A percentile compares a stretch with the other conserved stretches of the same genome.
Conservation (phyloP, 2,888 invertebrate species). For the Spicauda simplicius region DNA sequence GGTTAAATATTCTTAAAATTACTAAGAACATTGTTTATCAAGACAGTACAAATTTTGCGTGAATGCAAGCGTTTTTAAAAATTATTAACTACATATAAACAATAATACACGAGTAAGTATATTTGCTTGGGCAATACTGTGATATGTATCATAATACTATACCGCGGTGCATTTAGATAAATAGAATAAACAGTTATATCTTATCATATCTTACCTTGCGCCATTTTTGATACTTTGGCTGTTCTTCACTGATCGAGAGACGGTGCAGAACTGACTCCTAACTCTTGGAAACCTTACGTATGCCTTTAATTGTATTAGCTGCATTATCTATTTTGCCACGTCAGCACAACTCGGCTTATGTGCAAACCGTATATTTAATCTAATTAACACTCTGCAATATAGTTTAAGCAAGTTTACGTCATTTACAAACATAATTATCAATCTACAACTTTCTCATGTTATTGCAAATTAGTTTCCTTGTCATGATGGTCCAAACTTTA, state of each 20-base stretch:
- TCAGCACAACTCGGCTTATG: constrained; percentile 12
- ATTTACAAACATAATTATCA: not conserved
- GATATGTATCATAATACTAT: not conserved
- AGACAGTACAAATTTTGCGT: too few species aligned
- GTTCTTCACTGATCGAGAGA: constrained; percentile 24
- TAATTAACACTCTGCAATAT: constrained; percentile 6
- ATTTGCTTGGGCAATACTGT: not conserved
- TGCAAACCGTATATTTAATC: not conserved
- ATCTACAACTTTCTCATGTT: too few species aligned
- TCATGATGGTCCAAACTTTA: too few species aligned
- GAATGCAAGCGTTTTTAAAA: too few species aligned
- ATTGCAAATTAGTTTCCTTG: too few species aligned
- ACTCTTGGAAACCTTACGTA: constrained; percentile 52
- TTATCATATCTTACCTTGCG: constrained; percentile 34
- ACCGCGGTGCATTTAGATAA: not conserved
- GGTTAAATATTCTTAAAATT: too few species aligned
- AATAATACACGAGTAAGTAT: not conserved
- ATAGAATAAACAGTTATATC: not conserved
- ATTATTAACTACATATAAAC: too few species aligned
- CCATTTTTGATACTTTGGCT: constrained; percentile 32
- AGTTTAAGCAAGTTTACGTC: constrained; percentile 4
- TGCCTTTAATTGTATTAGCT: constrained; percentile 58
- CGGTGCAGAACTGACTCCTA: constrained; percentile 49
- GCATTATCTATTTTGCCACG: constrained; percentile 53
- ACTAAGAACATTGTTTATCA: too few species aligned